phyloP scores from a whole-genome alignment of 2,113 vertebrate genomes.

The Copsychus sechellarum region DNA sequence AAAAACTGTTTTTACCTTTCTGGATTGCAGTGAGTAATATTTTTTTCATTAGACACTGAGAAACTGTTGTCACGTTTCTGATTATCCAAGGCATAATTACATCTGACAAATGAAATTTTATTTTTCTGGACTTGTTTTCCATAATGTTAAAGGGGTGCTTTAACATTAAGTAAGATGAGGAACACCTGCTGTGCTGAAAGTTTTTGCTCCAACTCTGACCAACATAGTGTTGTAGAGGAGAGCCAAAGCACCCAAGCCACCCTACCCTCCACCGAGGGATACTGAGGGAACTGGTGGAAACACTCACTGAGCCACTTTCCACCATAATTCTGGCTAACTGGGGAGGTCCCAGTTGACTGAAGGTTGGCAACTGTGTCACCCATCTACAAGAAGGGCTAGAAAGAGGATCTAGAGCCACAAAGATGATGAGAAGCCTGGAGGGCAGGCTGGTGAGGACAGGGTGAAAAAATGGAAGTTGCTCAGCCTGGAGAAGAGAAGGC shows the following conservation, averaged over 20 bases:
- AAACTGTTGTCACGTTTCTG: neutral
- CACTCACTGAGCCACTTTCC: neutral
- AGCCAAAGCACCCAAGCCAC: neutral
- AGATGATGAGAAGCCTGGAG: neutral
- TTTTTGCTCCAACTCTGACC: neutral
- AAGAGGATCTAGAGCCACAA: neutral
- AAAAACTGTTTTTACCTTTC: neutral
- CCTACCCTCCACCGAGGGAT: neutral
- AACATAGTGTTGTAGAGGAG: neutral
- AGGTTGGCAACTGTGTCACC: neutral
- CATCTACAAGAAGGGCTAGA: neutral
- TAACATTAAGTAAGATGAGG: neutral
- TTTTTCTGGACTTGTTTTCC: neutral
- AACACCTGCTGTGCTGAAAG: neutral
- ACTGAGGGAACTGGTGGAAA: neutral
- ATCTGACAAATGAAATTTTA: neutral
- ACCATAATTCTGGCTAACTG: neutral
- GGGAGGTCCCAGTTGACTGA: neutral
- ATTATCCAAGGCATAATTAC: neutral
- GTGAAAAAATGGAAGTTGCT: neutral
- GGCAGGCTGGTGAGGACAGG: neutral
- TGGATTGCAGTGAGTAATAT: neutral
- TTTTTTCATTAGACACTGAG: neutral
- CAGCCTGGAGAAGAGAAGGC: neutral
- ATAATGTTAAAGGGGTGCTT: neutral